phyloP scores from a whole-genome alignment of 2,113 vertebrate genomes.

The Barnardius zonarius region DNA sequence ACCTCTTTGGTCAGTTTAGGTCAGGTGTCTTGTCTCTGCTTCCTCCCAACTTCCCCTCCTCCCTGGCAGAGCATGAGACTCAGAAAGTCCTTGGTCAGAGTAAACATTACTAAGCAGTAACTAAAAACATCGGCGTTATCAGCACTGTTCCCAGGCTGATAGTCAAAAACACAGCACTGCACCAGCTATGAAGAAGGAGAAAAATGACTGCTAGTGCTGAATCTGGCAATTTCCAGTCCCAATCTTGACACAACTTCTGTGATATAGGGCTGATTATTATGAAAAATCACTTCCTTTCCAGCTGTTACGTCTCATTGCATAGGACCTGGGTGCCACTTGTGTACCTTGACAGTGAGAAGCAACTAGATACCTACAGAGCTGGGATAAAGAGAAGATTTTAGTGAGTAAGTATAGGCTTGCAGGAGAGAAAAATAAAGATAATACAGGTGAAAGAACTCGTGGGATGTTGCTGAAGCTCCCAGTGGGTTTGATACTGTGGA shows the following conservation, averaged over 20 bases:
- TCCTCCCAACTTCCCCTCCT: too few species aligned
- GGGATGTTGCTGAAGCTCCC: neutral
- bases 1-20: too few species aligned
- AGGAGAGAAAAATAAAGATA: neutral
- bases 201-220: neutral
- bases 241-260: neutral
- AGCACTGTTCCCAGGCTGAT: neutral
- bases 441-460: neutral
- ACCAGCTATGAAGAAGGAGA: neutral
- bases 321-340: accelerated
- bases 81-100: too few species aligned
- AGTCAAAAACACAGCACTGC: neutral
- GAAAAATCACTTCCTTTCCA: neutral
- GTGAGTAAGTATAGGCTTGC: neutral
- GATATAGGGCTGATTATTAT: neutral
- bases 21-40: too few species aligned
- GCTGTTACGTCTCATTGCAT: accelerated
- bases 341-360: neutral
- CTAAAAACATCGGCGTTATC: too few species aligned
- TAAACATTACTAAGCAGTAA: too few species aligned
- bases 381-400: neutral
- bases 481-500: neutral
- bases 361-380: neutral
- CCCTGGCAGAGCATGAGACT: too few species aligned
- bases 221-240: neutral